Evolutionary conservation across 1,140 invertebrate species (phyloP).

Genomic region (Bombyx mandarina): DNA sequence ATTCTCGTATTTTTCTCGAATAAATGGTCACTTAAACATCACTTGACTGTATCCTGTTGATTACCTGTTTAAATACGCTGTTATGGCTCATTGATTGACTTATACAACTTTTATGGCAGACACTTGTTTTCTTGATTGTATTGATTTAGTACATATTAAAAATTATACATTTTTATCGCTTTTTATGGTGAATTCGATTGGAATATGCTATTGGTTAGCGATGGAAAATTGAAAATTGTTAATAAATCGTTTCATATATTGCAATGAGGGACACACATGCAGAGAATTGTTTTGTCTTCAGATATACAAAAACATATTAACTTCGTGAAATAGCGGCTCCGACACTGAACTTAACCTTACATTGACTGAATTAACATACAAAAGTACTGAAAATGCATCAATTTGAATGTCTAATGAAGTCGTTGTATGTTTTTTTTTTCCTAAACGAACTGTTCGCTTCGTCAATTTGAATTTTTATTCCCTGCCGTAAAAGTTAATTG

Average conservation of each 20-base stretch:
- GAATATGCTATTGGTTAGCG: no score
- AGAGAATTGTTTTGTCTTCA: neutral
- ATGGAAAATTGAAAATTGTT: no score
- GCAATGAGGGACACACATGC: no score
- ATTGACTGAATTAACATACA: constrained; percentile 56
- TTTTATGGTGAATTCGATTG: no score
- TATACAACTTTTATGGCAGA: no score
- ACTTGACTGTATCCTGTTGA: constrained; percentile 1
- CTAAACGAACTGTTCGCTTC: constrained; percentile 24
- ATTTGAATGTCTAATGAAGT: constrained; percentile 57
- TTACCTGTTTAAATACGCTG: neutral
- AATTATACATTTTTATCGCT: no score
- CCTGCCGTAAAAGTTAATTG: constrained; percentile 19
- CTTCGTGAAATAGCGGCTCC: constrained; percentile 31
- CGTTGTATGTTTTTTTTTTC: constrained; percentile 21
- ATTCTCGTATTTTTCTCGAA: constrained; percentile 12
- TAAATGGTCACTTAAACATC: constrained; percentile 8
- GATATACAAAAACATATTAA: constrained; percentile 6
- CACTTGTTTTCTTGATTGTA: no score
- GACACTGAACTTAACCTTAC: constrained; percentile 67
- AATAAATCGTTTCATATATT: no score
- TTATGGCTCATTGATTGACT: no score
- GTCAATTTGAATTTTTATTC: constrained; percentile 30
- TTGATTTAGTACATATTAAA: no score
- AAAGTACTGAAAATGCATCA: constrained; percentile 60